A percentile compares a stretch with the other conserved stretches of the same genome.
These are phyloP conservation scores for Agrotis clavis DNA, from an alignment of 2,888 invertebrate genomes.

Conservation along the genomic window DNA sequence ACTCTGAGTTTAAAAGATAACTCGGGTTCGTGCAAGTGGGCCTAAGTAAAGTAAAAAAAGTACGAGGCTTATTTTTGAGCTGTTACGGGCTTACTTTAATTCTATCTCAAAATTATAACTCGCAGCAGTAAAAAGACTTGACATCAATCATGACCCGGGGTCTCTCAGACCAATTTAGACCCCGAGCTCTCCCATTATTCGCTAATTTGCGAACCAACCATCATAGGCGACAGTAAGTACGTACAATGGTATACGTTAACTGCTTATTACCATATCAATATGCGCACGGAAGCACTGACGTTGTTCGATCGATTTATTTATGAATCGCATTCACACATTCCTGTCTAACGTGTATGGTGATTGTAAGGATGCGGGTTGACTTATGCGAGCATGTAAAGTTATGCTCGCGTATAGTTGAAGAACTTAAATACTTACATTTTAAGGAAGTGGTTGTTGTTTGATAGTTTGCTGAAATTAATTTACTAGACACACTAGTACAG, in stretches of 20 bases:
- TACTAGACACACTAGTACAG: too few species aligned
- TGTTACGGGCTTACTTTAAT: too few species aligned
- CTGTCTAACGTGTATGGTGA: conserved; percentile 65
- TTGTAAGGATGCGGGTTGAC: conserved; percentile 39
- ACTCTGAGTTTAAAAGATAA: too few species aligned
- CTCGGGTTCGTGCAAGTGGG: too few species aligned
- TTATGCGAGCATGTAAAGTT: conserved; percentile 30
- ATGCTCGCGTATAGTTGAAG: too few species aligned
- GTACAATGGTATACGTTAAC: conserved; percentile 57
- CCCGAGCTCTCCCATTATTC: conserved; percentile 1
- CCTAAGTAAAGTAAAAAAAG: too few species aligned
- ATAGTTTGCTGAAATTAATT: too few species aligned
- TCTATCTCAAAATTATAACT: too few species aligned
- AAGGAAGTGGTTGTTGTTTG: too few species aligned
- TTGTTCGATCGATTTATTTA: conserved; percentile 71
- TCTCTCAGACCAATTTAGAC: not conserved
- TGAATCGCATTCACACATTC: conserved; percentile 73
- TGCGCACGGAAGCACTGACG: conserved; percentile 69
- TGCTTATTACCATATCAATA: conserved; percentile 70
- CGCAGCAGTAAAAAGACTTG: not conserved
- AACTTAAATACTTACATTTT: too few species aligned
- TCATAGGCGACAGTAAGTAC: conserved; percentile 24
- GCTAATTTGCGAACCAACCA: conserved; percentile 30
- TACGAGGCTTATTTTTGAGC: too few species aligned
- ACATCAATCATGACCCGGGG: not conserved